phyloP scores from a whole-genome alignment of 2,113 vertebrate genomes.

The Panurus biarmicus region DNA sequence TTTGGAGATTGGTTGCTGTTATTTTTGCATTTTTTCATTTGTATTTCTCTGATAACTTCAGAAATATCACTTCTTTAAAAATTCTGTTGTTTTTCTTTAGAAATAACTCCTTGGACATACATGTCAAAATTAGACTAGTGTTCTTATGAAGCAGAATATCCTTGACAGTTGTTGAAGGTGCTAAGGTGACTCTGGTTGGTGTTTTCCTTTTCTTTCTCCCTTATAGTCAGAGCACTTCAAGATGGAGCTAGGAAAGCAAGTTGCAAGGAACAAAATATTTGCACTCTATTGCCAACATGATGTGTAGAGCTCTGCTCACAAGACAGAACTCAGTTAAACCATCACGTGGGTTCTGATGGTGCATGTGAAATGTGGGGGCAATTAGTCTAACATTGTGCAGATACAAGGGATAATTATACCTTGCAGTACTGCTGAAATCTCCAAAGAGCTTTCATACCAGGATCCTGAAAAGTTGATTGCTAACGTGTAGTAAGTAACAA shows the following conservation, averaged over 20 bases:
- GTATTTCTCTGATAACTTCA: background rate
- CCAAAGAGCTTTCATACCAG: background rate
- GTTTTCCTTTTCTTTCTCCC: background rate
- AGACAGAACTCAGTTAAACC: slow-evolving; percentile 4
- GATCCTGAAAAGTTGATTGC: slow-evolving; percentile 27
- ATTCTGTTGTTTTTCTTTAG: background rate
- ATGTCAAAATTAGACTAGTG: background rate
- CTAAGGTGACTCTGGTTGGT: background rate
- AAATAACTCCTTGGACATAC: background rate
- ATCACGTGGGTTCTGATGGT: background rate
- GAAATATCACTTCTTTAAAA: background rate
- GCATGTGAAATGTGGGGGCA: slow-evolving; percentile 16
- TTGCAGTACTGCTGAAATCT: slow-evolving; percentile 13
- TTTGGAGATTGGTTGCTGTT: background rate
- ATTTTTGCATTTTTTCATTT: background rate
- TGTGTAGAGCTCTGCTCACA: background rate
- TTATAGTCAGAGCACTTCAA: background rate
- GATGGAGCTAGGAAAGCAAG: background rate
- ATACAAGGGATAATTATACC: slow-evolving; percentile 50
- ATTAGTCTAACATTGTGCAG: slow-evolving; percentile 60
- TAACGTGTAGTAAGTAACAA: background rate
- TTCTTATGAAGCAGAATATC: background rate
- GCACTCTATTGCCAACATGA: background rate
- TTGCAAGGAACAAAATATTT: background rate
- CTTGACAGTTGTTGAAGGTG: background rate